Percentiles rank a stretch among this genome's conserved stretches.
These are phyloP conservation scores for Theretra japonica DNA, from an alignment of 2,888 invertebrate genomes.

Conservation along the genomic window DNA sequence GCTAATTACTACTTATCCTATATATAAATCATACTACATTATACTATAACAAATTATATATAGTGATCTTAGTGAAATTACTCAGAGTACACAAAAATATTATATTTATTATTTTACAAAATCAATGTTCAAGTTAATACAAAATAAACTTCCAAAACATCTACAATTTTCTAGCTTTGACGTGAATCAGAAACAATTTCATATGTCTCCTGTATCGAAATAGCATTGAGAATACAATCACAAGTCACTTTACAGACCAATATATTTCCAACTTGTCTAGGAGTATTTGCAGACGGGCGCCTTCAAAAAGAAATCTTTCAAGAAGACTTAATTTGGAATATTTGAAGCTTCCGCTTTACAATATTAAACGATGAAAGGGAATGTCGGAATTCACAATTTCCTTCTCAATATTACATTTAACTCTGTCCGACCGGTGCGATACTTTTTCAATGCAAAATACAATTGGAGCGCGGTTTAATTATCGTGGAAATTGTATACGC, in stretches of 20 bases:
- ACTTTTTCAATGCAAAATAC: conserved; percentile 1
- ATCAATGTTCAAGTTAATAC: no score
- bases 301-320: conserved; percentile 6
- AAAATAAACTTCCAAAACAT: no score
- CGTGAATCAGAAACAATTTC: no score
- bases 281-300: not conserved
- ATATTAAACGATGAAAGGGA: conserved; percentile 8
- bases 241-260: not conserved
- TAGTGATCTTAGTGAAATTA: no score
- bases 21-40: no score
- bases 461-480: not conserved
- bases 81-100: no score
- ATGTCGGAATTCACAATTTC: conserved; percentile 16
- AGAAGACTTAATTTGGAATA: conserved; percentile 15
- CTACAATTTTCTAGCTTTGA: no score
- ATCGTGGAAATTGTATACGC: not conserved
- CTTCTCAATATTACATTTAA: conserved; percentile 4
- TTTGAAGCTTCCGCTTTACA: conserved; percentile 4
- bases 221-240: no score
- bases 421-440: not conserved
- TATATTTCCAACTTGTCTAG: not conserved
- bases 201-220: no score
- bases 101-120: no score
- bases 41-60: no score
- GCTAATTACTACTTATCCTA: no score